Percentiles rank a stretch among this genome's conserved stretches.
Evolutionary conservation across 2,888 invertebrate genomes (phyloP).

Genomic region (Fragum whitleyi): DNA sequence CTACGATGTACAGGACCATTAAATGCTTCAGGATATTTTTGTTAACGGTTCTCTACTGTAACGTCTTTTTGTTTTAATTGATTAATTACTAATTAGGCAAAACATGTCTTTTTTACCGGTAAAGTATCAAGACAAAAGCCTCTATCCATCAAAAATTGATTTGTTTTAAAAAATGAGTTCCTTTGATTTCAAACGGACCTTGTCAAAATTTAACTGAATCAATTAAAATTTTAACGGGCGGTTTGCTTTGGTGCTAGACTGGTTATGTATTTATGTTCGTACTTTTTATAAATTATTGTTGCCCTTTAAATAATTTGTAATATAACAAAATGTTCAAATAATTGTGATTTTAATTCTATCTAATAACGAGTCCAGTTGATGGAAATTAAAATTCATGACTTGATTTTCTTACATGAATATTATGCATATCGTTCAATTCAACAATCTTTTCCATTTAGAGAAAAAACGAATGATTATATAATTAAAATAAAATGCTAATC

Average conservation of each 20-base stretch:
- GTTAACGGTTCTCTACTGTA: slow-evolving; percentile 1
- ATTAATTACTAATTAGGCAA: slow-evolving; percentile 11
- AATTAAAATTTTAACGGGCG: not conserved
- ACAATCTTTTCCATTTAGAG: no score
- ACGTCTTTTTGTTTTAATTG: slow-evolving; percentile 16
- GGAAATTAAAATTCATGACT: no score
- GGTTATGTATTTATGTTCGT: no score
- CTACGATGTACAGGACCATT: not conserved
- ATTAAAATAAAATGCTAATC: no score
- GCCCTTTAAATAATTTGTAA: no score
- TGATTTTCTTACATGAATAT: no score
- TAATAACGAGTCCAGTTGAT: no score
- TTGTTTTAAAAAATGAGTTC: not conserved
- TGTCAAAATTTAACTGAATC: not conserved
- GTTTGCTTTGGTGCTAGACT: not conserved
- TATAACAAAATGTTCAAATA: no score
- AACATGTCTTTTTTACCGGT: slow-evolving; percentile 14
- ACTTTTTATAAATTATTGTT: no score
- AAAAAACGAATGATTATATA: no score
- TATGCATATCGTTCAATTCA: no score
- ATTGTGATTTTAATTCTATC: no score
- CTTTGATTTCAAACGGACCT: slow-evolving; percentile 18
- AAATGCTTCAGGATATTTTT: not conserved
- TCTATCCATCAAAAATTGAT: slow-evolving; percentile 26
- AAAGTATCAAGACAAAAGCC: slow-evolving; percentile 8